A percentile compares a stretch with the other conserved stretches of the same genome.
Conservation (phyloP, 2,888 invertebrate species). For the Notodonta dromedarius region DNA sequence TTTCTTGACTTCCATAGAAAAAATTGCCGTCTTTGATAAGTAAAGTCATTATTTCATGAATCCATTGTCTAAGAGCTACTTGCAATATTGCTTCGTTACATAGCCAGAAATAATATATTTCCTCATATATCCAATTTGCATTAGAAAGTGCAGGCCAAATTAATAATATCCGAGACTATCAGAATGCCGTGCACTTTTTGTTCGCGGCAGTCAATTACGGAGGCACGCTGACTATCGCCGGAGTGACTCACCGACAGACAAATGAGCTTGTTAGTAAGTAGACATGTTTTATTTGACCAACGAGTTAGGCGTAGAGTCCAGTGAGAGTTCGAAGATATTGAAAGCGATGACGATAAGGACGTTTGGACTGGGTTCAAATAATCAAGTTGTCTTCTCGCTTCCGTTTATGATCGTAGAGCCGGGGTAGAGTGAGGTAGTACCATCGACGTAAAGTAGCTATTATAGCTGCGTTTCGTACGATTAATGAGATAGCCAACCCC, state of each 20-base stretch:
- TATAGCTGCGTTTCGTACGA: too few relatives aligned
- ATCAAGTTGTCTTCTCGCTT: too few relatives aligned
- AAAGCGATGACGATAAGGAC: not conserved
- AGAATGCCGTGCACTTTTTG: constrained; percentile 7
- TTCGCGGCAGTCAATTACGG: constrained; percentile 42
- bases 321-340: constrained; percentile 6
- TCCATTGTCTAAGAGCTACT: too few relatives aligned
- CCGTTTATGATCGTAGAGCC: too few relatives aligned
- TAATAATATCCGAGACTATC: not conserved
- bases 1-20: too few relatives aligned
- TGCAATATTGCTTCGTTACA: too few relatives aligned
- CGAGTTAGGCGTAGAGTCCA: constrained; percentile 8
- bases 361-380: too few relatives aligned
- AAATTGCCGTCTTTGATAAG: too few relatives aligned
- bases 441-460: too few relatives aligned
- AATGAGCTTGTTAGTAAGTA: constrained; percentile 21
- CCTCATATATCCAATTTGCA: not conserved
- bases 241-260: constrained; percentile 41
- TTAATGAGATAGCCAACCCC: too few relatives aligned
- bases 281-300: constrained; percentile 31
- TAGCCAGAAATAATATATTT: not conserved
- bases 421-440: too few relatives aligned
- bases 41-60: too few relatives aligned
- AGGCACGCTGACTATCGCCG: constrained; percentile 33
- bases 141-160: not conserved